Percentiles rank a stretch among this genome's conserved stretches.
These are phyloP conservation scores for Pimpla rufipes DNA, from an alignment of 2,888 invertebrate species.

Conservation along the genomic window DNA sequence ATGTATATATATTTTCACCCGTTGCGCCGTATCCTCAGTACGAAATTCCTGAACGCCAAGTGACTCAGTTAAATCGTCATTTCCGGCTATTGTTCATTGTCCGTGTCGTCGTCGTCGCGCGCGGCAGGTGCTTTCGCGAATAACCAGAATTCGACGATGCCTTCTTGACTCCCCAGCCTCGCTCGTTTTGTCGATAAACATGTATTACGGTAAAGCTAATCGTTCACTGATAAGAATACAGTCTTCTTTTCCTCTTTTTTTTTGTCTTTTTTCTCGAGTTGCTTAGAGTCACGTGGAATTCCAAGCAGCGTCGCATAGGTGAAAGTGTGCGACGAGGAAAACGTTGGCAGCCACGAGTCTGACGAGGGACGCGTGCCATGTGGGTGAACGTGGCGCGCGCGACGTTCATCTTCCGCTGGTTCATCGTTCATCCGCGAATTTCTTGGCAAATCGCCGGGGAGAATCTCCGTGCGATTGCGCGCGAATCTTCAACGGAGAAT, in stretches of 20 bases:
- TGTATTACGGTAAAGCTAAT: not conserved
- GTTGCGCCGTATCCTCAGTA: slow-evolving; percentile 8
- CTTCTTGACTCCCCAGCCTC: not conserved
- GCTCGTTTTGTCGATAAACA: not conserved
- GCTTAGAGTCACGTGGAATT: not conserved
- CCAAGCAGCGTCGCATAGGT: not conserved
- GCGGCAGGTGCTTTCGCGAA: slow-evolving; percentile 39
- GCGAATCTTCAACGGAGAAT: not conserved
- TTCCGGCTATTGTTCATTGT: slow-evolving; percentile 51
- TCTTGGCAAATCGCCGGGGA: slow-evolving; percentile 37
- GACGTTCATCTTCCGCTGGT: slow-evolving; percentile 44
- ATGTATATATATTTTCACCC: no score
- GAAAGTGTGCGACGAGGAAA: slow-evolving; percentile 15
- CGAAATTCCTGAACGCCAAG: slow-evolving; percentile 46
- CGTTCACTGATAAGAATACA: not conserved
- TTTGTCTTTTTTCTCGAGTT: not conserved
- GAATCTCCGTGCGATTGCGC: not conserved
- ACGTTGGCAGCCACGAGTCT: not conserved
- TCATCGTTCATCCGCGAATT: slow-evolving; percentile 50
- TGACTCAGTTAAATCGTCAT: slow-evolving; percentile 44
- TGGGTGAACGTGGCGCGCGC: slow-evolving; percentile 11
- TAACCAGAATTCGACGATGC: slow-evolving; percentile 14
- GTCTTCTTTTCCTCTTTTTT: not conserved
- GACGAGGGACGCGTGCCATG: slow-evolving; percentile 37
- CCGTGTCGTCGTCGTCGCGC: slow-evolving; percentile 24